A percentile compares a stretch with the other conserved stretches of the same genome.
phyloP scores from a whole-genome alignment of 53 echinoderm and acorn worm genomes.

The Glandiceps talaboti region DNA sequence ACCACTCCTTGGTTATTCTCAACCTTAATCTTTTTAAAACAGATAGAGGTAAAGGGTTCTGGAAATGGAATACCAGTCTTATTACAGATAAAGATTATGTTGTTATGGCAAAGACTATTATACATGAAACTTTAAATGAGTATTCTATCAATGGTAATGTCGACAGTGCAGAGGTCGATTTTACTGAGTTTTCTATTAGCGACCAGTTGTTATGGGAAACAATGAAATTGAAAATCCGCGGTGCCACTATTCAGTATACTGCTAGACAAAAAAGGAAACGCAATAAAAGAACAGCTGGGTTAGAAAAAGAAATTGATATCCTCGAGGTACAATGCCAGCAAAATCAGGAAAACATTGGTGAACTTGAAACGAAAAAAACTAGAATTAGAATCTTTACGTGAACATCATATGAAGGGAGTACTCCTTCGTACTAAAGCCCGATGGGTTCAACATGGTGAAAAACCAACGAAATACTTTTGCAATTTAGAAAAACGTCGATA shows the following conservation, averaged over 20 bases:
- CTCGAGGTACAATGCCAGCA: neutral
- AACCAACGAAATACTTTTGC: slow-evolving; percentile 3
- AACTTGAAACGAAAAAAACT: neutral
- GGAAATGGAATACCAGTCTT: slow-evolving; percentile 22
- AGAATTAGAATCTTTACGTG: neutral
- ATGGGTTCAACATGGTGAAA: slow-evolving; percentile 14
- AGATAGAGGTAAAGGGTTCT: slow-evolving; percentile 12
- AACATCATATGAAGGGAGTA: slow-evolving; percentile 1
- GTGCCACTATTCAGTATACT: slow-evolving; percentile 9
- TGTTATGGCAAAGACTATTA: neutral
- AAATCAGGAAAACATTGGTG: neutral
- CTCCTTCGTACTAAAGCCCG: slow-evolving; percentile 2
- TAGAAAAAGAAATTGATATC: neutral
- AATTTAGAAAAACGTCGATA: neutral
- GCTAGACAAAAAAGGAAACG: neutral
- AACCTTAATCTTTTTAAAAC: neutral
- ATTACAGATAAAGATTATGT: too few species aligned
- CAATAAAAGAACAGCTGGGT: neutral
- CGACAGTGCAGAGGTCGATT: neutral
- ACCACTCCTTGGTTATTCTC: slow-evolving; percentile 11
- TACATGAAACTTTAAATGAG: neutral
- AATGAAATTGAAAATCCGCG: slow-evolving; percentile 1
- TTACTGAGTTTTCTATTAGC: slow-evolving; percentile 7
- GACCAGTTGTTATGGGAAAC: slow-evolving; percentile 13
- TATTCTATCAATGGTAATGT: neutral